phyloP scores from a whole-genome alignment of 1,140 invertebrate species.

The Stratiolaelaps scimitus region DNA sequence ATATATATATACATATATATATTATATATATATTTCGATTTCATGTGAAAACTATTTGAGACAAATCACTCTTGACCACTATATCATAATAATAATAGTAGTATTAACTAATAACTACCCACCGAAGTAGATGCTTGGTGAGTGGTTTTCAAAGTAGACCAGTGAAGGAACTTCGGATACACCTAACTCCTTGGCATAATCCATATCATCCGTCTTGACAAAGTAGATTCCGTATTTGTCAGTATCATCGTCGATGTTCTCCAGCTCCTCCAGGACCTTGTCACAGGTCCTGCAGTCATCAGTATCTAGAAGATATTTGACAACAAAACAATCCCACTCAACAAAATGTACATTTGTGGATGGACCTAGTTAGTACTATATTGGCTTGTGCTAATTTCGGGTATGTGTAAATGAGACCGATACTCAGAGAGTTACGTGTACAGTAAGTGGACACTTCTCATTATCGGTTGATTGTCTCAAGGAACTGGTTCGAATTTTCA shows the following conservation, averaged over 20 bases:
- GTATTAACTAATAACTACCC: background rate
- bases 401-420: no score
- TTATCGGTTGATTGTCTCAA: no score
- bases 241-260: constrained; percentile 85
- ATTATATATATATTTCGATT: no score
- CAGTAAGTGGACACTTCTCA: no score
- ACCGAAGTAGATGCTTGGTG: constrained; percentile 35
- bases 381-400: no score
- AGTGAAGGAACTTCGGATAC: constrained; percentile 60
- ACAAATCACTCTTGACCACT: constrained; percentile 27
- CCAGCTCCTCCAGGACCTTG: constrained; percentile 69
- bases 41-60: constrained; percentile 30
- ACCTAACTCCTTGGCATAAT: constrained; percentile 67
- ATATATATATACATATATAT: no score
- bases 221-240: constrained; percentile 83
- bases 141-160: constrained; percentile 38
- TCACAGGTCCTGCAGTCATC: constrained; percentile 61
- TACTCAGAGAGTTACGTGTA: no score
- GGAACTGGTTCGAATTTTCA: no score
- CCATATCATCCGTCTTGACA: constrained; percentile 79
- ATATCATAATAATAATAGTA: constrained; percentile 29
- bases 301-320: constrained; percentile 50
- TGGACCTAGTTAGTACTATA: no score
- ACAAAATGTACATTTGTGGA: no score
- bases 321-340: no score